Evolutionary conservation across 2,113 vertebrate genomes (phyloP).

Genomic region (Nothobranchius furzeri): DNA sequence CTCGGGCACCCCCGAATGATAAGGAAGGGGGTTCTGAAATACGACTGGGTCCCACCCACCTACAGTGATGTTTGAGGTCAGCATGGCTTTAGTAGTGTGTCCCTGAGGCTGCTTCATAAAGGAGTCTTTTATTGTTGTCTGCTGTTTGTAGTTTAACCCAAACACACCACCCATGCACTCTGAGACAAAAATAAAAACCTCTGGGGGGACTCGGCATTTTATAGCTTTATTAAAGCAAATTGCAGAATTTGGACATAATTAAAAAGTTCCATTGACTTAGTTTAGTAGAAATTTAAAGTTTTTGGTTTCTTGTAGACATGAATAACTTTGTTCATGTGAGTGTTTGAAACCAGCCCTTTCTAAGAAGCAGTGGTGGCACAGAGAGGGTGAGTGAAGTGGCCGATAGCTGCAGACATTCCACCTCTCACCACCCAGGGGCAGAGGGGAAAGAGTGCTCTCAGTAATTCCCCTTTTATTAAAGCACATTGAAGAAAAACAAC

Average conservation of each 20-base stretch:
- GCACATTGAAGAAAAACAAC: slow-evolving; percentile 75
- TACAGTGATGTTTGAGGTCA: slow-evolving; percentile 47
- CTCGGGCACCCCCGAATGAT: slow-evolving; percentile 58
- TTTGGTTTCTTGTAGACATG: slow-evolving; percentile 25
- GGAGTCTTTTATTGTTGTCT: slow-evolving; percentile 38
- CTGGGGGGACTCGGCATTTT: neutral
- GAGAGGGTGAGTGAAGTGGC: slow-evolving; percentile 14
- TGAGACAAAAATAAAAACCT: slow-evolving; percentile 2
- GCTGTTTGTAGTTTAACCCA: slow-evolving; percentile 17
- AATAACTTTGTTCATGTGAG: slow-evolving; percentile 29
- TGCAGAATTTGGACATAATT: neutral
- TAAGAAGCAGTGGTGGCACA: neutral
- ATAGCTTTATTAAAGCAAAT: neutral
- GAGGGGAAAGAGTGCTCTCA: slow-evolving; percentile 28
- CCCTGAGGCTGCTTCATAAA: slow-evolving; percentile 49
- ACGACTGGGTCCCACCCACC: slow-evolving; percentile 51
- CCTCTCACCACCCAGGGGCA: slow-evolving; percentile 50
- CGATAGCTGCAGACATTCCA: slow-evolving; percentile 73
- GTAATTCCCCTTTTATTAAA: slow-evolving; percentile 85
- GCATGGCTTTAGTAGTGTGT: slow-evolving; percentile 49
- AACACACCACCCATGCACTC: neutral
- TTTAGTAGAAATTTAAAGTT: neutral
- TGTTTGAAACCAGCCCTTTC: slow-evolving; percentile 27
- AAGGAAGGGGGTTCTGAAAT: slow-evolving; percentile 61
- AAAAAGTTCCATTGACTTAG: neutral